These are phyloP conservation scores for Drosophila lini DNA, from an alignment of 1,140 invertebrate species.

Conservation along the genomic window DNA sequence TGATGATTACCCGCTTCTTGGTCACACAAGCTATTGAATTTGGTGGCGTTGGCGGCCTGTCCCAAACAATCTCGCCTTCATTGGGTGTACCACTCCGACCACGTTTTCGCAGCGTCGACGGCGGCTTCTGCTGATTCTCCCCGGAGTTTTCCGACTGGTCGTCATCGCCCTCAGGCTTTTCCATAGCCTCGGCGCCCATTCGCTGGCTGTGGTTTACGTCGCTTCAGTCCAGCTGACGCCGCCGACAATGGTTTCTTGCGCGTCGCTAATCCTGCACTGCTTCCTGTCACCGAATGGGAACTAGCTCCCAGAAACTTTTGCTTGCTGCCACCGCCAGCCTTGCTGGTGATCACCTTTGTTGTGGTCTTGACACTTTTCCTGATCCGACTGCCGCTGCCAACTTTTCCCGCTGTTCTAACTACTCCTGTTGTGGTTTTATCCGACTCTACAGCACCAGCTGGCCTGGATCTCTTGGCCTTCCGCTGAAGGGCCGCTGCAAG, in stretches of 20 bases:
- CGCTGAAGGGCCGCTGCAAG: slow-evolving; percentile 5
- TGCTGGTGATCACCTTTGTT: slow-evolving; percentile 21
- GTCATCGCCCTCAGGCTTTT: slow-evolving; percentile 48
- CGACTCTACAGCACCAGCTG: not conserved
- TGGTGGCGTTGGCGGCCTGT: not conserved
- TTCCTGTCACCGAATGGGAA: not conserved
- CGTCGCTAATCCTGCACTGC: not conserved
- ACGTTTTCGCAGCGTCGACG: slow-evolving; percentile 29
- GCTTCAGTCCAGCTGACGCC: not conserved
- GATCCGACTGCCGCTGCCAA: not conserved
- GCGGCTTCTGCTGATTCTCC: slow-evolving; percentile 11
- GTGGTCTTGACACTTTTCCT: slow-evolving; percentile 10
- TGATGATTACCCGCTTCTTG: slow-evolving; percentile 68
- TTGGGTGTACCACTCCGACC: slow-evolving; percentile 3
- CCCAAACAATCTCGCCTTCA: slow-evolving; percentile 5
- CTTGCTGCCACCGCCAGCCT: not conserved
- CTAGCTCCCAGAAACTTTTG: not conserved
- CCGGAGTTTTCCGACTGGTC: slow-evolving; percentile 32
- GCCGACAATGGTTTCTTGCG: slow-evolving; percentile 8
- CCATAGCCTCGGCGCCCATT: slow-evolving; percentile 36
- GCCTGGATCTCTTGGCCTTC: slow-evolving; percentile 9
- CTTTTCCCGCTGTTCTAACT: not conserved
- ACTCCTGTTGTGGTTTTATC: not conserved
- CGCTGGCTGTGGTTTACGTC: not conserved
- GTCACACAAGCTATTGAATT: slow-evolving; percentile 7